Percentiles rank a stretch among this genome's conserved stretches.
phyloP scores from a whole-genome alignment of 2,797 vertebrate genomes.

The Myiotriccus ornatus region DNA sequence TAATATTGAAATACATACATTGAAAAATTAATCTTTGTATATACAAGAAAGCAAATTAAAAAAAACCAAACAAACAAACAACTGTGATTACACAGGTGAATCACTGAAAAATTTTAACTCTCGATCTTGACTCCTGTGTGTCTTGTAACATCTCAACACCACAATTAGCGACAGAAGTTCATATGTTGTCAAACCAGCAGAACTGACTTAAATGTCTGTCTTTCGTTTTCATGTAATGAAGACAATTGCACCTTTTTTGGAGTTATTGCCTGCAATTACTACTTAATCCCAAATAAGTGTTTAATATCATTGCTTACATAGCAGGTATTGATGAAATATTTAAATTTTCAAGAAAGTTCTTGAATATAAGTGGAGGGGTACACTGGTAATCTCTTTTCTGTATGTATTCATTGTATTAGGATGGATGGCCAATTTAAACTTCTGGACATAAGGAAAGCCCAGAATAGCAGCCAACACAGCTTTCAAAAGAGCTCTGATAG shows the following conservation, averaged over 20 bases:
- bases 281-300: not conserved
- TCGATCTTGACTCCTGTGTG: not conserved
- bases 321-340: not conserved
- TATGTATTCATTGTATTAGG: not conserved
- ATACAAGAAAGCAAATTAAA: not conserved
- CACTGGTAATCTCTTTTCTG: not conserved
- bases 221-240: not conserved
- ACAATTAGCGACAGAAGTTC: not conserved
- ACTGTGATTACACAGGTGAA: not conserved
- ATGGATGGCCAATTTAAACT: not conserved
- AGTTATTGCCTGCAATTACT: not conserved
- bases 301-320: not conserved
- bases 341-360: not conserved
- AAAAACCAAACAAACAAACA: no score
- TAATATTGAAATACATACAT: not conserved
- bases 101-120: not conserved
- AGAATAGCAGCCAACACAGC: not conserved
- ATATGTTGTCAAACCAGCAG: not conserved
- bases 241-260: not conserved
- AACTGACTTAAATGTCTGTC: not conserved
- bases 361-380: not conserved
- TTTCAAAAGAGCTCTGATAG: not conserved
- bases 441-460: not conserved
- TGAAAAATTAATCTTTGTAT: not conserved
- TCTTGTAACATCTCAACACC: not conserved